Conservation (phyloP, 2,888 invertebrate species). For the Eulithis prunata region DNA sequence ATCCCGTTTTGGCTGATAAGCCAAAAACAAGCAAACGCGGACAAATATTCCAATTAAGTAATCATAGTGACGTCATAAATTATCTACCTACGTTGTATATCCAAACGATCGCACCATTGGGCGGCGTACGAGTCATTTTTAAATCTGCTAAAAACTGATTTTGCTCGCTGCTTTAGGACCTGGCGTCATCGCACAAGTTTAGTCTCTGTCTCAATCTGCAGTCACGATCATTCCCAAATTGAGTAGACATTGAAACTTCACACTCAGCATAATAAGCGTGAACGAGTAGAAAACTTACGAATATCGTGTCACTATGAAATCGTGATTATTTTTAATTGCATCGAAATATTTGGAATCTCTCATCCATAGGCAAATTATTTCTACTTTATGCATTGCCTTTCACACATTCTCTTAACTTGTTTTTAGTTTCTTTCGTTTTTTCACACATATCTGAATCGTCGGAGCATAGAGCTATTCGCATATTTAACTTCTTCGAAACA, state of each 20-base stretch:
- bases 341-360: conserved; percentile 22
- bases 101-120: neutral
- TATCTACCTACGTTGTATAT: conserved; percentile 3
- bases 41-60: neutral
- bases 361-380: conserved; percentile 21
- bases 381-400: conserved; percentile 13
- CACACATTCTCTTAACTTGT: conserved; percentile 8
- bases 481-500: conserved; percentile 2
- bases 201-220: conserved; percentile 10
- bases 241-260: conserved; percentile 12
- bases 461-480: conserved; percentile 16
- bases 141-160: conserved; percentile 6
- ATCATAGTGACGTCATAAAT: neutral
- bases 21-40: too few relatives aligned
- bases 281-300: conserved; percentile 24
- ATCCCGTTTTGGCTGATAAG: too few relatives aligned
- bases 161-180: neutral
- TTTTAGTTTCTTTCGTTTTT: conserved; percentile 15
- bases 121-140: neutral
- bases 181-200: conserved; percentile 12
- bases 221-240: conserved; percentile 12
- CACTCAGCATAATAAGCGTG: conserved; percentile 5
- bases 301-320: conserved; percentile 27
- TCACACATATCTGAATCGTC: conserved; percentile 17
- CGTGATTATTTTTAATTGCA: conserved; percentile 29